Base-by-base conservation (phyloP, 2,888 invertebrate species). In the Phortica magna region DNA sequence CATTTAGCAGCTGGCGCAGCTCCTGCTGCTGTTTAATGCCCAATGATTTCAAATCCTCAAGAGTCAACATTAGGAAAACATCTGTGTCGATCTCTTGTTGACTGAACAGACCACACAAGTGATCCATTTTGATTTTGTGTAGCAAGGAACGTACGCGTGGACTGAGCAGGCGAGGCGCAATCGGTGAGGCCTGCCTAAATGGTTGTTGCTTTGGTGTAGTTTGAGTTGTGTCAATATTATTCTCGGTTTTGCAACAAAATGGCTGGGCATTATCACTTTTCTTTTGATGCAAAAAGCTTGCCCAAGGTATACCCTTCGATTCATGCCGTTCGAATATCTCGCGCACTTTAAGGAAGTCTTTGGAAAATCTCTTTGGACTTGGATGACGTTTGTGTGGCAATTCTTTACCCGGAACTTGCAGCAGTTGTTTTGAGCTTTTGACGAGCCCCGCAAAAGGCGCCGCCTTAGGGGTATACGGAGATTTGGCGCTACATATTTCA, bases 1-100 rank as follows among this genome's bases (percentile, higher is more conserved):
- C 64, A 59, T 84, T 80, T 31, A 85, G 55, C 6, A 81, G 78
- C 5, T 85, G 22, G 48, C 83, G 81, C 0, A 85, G 78, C 78
- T 90, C 89, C 4, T 82, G 81, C 7, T 80, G 81, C 12, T 85
- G 83, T 0, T 79, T 82, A 3, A 90, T 83, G 1, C 89, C 90
- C 59, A 90, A 77, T 4, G 81, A 74, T 14, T 83, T 82, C 17
- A 90, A 77, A 68, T 90, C 90, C 10, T 82, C 81, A 0, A 84
- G 68, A 4, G 82, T 84, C 78, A 90, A 82, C 14, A 80, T 76
- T 3, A 84, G 79, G 6, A 90, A 83, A 3, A 85, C 82, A 3
- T 81, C 77, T 17, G 87, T 77, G 76, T 90, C 90, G 19, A 90
- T 88, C 79, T 90, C 90, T 64, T 90, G 88, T 14, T 82, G 82